These are phyloP conservation scores for Aplochiton taeniatus DNA, from an alignment of 2,797 vertebrate genomes.

Conservation along the genomic window DNA sequence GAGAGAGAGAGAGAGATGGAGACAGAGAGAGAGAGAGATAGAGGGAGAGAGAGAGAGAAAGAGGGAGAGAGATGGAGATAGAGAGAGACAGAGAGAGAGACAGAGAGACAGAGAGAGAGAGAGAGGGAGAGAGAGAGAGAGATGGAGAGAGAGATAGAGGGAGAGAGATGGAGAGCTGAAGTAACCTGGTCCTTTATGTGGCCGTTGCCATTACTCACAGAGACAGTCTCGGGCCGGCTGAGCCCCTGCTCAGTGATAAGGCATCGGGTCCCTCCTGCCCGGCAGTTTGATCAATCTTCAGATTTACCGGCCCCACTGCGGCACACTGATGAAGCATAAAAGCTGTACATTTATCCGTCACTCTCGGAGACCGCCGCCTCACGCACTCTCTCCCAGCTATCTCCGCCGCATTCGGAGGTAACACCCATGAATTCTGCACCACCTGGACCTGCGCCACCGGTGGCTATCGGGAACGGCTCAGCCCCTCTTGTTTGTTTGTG, in stretches of 20 bases:
- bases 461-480: slow-evolving; percentile 53
- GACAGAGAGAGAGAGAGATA: not conserved
- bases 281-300: slow-evolving; percentile 73
- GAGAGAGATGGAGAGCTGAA: slow-evolving; percentile 20
- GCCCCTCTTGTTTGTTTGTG: slow-evolving; percentile 33
- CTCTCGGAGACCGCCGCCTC: slow-evolving; percentile 39
- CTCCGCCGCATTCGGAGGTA: slow-evolving; percentile 60
- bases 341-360: slow-evolving; percentile 62
- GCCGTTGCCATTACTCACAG: slow-evolving; percentile 62
- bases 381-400: slow-evolving; percentile 45
- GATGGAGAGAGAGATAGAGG: not conserved
- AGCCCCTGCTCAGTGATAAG: slow-evolving; percentile 70
- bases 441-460: slow-evolving; percentile 43
- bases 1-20: not conserved
- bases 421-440: slow-evolving; percentile 64
- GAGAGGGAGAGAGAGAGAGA: no score
- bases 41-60: not conserved
- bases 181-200: slow-evolving; percentile 44
- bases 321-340: slow-evolving; percentile 69
- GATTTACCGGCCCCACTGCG: slow-evolving; percentile 70
- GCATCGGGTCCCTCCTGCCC: slow-evolving; percentile 60
- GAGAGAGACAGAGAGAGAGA: not conserved
- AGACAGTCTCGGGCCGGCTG: slow-evolving; percentile 60
- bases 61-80: not conserved
- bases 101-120: no score